phyloP scores from a whole-genome alignment of 2,888 invertebrate species.

The Noctua janthe region DNA sequence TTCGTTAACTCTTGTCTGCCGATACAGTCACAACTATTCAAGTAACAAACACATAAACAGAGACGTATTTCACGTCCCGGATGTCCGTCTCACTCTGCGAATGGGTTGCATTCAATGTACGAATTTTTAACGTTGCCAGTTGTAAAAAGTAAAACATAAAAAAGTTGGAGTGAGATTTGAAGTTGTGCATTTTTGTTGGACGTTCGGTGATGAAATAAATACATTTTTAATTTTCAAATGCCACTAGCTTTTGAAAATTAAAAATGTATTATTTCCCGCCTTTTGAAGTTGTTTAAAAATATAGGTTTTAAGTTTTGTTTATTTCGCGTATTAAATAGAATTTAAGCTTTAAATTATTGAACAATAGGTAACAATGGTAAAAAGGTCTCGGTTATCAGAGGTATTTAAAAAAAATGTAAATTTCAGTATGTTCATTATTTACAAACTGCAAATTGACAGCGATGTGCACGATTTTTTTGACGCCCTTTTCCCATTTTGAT shows the following conservation, averaged over 20 bases:
- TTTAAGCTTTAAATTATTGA: not conserved
- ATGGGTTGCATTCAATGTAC: conserved; percentile 63
- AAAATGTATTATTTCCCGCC: not conserved
- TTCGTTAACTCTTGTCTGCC: conserved; percentile 30
- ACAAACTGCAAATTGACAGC: too few species aligned
- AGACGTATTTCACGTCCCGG: conserved; percentile 78
- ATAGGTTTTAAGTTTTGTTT: not conserved
- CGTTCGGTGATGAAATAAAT: not conserved
- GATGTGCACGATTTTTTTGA: too few species aligned
- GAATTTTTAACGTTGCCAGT: conserved; percentile 67
- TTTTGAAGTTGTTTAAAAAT: not conserved
- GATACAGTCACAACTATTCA: conserved; percentile 65
- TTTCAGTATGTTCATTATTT: too few species aligned
- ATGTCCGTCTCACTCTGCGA: conserved; percentile 74
- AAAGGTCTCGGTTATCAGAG: not conserved
- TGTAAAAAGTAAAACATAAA: conserved; percentile 66
- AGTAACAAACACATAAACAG: conserved; percentile 72
- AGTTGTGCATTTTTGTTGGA: conserved; percentile 42
- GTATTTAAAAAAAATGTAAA: too few species aligned
- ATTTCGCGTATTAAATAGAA: not conserved
- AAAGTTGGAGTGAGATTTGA: conserved; percentile 51
- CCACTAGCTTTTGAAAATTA: not conserved
- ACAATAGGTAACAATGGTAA: not conserved
- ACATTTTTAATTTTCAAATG: too few species aligned
- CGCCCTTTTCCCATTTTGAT: too few species aligned